Evolutionary conservation across 1,140 invertebrate genomes (phyloP), one percentile per base, ranked within the genome.

Genomic region (Steinernema feltiae): DNA sequence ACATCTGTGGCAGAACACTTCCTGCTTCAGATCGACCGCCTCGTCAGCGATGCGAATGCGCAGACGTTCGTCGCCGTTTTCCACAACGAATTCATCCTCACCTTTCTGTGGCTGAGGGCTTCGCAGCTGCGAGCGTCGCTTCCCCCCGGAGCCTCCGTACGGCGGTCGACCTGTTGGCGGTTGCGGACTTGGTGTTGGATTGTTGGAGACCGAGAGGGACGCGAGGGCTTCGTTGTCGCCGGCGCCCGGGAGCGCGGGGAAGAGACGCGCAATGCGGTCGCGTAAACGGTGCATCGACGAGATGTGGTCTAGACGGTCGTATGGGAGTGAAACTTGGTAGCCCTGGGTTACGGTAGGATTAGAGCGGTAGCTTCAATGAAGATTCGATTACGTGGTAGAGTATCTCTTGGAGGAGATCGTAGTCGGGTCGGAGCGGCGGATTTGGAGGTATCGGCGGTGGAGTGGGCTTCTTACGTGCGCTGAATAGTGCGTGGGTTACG

Each of bases 371-470:
- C 35, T 7, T 41, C 7, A 41, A 41, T n/a, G n/a, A 30, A 71
- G 17, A 17, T 41, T 30, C 46, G 7, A 21, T 70, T 46, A 79
- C 78, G 18, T 80, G 71, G 69, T 80, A 77, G 27, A 80, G 74
- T 31, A 80, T 69, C 31, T 80, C 78, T 32, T 80, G 79, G 0
- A 80, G 70, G 18, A 80, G 79, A n/a, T 12, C 30, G 48, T 79
- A 79, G 32, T 80, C 79, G 24, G 77, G 48, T n/a, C 24, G 18
- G 15, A 35, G 17, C 48, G 30, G 72, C n/a, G 70, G 21, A 12
- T 12, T 1, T 1, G n/a, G 12, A 17, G 7, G 1, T 32, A 24
- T 24, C 17, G 35, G 24, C 17, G 27, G 18, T 31, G 30, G 21
- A 71, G 3, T 69, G 30, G 24, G 30, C 69, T 69, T 41, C n/a